Conservation (phyloP, 1,140 invertebrate genomes). For the Megalonaias nervosa region DNA sequence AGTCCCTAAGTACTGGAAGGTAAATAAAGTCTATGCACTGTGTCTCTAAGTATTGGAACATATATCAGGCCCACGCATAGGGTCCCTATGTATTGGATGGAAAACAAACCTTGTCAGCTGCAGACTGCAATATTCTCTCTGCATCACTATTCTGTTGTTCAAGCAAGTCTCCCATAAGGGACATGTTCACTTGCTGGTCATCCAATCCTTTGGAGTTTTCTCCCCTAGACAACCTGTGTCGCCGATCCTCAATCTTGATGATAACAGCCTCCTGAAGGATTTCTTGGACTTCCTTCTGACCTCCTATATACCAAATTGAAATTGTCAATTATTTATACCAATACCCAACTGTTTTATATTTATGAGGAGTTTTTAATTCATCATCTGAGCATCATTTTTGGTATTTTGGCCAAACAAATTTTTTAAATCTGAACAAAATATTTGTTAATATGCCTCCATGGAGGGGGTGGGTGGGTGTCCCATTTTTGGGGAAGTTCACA, state of each 20-base stretch:
- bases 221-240: slow-evolving; percentile 29
- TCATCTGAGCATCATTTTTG: too few species aligned
- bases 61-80: neutral
- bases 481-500: too few species aligned
- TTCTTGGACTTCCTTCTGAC: slow-evolving; percentile 37
- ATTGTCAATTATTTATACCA: too few species aligned
- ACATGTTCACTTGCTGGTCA: slow-evolving; percentile 35
- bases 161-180: slow-evolving; percentile 58
- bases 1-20: too few species aligned
- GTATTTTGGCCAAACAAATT: too few species aligned
- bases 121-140: slow-evolving; percentile 40
- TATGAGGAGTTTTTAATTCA: too few species aligned
- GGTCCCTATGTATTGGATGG: too few species aligned
- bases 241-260: slow-evolving; percentile 48
- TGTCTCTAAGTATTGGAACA: neutral
- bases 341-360: too few species aligned
- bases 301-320: slow-evolving; percentile 22
- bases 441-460: too few species aligned
- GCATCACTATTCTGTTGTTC: slow-evolving; percentile 55
- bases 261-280: slow-evolving; percentile 51
- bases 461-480: too few species aligned
- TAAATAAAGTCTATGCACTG: too few species aligned
- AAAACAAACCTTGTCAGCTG: slow-evolving; percentile 5
- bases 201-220: slow-evolving; percentile 26
- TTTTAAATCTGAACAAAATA: too few species aligned